Evolutionary conservation across 2,797 vertebrate genomes (phyloP).

Genomic region (Dallia pectoralis): DNA sequence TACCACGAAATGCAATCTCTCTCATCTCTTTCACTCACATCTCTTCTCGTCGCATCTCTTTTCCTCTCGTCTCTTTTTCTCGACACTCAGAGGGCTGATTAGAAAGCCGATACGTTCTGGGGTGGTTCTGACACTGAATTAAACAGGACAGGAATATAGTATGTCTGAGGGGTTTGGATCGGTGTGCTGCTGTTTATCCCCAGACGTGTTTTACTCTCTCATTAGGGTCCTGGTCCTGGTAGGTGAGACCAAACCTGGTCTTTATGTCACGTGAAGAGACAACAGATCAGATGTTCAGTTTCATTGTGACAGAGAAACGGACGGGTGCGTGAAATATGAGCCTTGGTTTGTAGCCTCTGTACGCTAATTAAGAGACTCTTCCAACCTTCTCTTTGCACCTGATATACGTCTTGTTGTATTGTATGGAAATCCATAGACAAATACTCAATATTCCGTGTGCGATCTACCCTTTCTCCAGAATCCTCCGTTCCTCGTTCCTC

Average conservation of each 20-base stretch:
- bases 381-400: background rate
- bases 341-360: background rate
- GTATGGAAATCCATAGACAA: background rate
- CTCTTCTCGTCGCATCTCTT: background rate
- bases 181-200: background rate
- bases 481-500: background rate
- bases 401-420: background rate
- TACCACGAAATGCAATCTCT: constrained; percentile 3
- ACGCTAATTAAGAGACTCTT: background rate
- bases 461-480: background rate
- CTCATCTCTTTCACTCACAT: background rate
- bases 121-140: background rate
- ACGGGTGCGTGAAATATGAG: background rate
- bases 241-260: background rate
- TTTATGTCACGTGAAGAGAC: no score
- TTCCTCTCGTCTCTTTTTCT: background rate
- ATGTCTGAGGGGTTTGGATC: background rate
- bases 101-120: background rate
- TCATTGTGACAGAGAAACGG: background rate
- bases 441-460: background rate
- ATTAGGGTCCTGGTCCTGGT: background rate
- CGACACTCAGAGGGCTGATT: background rate
- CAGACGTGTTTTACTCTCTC: background rate
- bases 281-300: background rate
- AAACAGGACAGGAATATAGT: background rate